Evolutionary conservation across 1,140 invertebrate species (phyloP).

Genomic region (Diorhabda sublineata): DNA sequence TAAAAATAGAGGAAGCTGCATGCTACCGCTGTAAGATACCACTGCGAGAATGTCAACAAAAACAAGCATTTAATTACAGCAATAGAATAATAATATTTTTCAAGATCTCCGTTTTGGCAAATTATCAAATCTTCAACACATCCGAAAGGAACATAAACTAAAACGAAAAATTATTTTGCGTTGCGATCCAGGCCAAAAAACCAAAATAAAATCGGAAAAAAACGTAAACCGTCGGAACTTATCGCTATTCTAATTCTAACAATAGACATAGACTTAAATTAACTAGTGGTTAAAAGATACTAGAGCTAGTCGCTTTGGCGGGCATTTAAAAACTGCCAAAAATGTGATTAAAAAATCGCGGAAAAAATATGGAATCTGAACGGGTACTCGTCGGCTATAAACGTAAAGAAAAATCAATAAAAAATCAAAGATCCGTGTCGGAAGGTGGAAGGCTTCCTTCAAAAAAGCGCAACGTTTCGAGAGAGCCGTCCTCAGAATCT

Average conservation of each 20-base stretch:
- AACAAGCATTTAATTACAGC: slow-evolving; percentile 1
- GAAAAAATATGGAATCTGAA: slow-evolving; percentile 21
- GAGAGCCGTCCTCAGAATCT: slow-evolving; percentile 57
- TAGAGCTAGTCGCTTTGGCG: slow-evolving; percentile 20
- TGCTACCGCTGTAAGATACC: not conserved
- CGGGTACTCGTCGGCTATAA: not conserved
- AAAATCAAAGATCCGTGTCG: slow-evolving; percentile 54
- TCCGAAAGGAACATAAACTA: slow-evolving; percentile 13
- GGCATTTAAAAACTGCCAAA: slow-evolving; percentile 7
- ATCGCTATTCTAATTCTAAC: slow-evolving; percentile 9
- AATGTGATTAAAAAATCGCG: slow-evolving; percentile 8
- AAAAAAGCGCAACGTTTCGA: slow-evolving; percentile 51
- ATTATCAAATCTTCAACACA: not conserved
- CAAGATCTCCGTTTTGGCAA: slow-evolving; percentile 6
- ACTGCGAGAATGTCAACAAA: not conserved
- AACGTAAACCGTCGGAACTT: not conserved
- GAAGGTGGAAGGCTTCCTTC: slow-evolving; percentile 56
- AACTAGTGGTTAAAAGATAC: slow-evolving; percentile 29
- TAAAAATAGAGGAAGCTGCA: not conserved
- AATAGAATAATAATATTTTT: not conserved
- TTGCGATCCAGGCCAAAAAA: slow-evolving; percentile 21
- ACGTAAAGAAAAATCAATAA: no score
- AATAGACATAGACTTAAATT: slow-evolving; percentile 29
- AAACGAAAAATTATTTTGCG: slow-evolving; percentile 11
- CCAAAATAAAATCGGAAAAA: slow-evolving; percentile 12